These are phyloP conservation scores for Limenitis camilla DNA, from an alignment of 2,888 invertebrate species.

Conservation along the genomic window DNA sequence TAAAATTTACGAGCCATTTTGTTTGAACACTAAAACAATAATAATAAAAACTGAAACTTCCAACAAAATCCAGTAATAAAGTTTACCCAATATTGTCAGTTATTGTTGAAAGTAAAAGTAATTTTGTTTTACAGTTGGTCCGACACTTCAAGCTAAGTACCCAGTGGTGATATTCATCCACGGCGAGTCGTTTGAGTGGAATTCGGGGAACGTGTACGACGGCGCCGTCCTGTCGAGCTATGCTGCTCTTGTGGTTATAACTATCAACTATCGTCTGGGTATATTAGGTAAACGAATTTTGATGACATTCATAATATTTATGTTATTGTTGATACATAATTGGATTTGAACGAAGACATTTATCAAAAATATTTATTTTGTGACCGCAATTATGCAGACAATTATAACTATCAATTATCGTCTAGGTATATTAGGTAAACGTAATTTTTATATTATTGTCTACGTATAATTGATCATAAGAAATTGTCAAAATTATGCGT, in stretches of 20 bases:
- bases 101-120: too few species aligned
- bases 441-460: too few species aligned
- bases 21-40: too few species aligned
- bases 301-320: too few species aligned
- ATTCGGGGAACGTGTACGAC: conserved; percentile 97
- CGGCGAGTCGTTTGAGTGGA: conserved; percentile 97
- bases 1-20: too few species aligned
- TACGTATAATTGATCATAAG: too few species aligned
- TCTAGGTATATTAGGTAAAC: conserved; percentile 85
- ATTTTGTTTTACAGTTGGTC: conserved; percentile 63
- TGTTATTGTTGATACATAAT: too few species aligned
- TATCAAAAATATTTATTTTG: too few species aligned
- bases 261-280: conserved; percentile 96
- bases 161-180: conserved; percentile 95
- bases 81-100: too few species aligned
- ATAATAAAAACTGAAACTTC: background rate
- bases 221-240: conserved; percentile 95
- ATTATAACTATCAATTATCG: conserved; percentile 98
- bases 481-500: too few species aligned
- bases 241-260: conserved; percentile 93
- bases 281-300: conserved; percentile 79
- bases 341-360: too few species aligned
- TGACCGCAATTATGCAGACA: too few species aligned
- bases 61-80: background rate
- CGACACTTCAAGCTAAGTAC: conserved; percentile 73